Conservation (phyloP, 2,113 vertebrate species). For the Calyptommatus sinebrachiatus region DNA sequence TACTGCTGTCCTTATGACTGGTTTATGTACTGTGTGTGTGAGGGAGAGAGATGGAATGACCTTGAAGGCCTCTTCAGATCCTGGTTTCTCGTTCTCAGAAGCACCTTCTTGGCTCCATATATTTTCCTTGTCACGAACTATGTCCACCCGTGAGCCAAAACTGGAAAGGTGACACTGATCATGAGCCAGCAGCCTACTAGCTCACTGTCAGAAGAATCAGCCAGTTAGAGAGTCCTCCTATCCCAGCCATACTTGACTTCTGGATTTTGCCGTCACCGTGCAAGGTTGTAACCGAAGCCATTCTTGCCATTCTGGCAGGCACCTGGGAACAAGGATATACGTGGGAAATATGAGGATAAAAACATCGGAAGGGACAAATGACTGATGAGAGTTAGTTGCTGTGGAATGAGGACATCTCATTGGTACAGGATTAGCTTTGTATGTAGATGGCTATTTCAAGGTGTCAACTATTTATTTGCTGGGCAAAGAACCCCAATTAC, state of each 20-base stretch:
- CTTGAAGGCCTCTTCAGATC: neutral
- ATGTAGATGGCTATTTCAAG: too few relatives aligned
- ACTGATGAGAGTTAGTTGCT: neutral
- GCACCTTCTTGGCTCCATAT: neutral
- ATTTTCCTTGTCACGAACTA: neutral
- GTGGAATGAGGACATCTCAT: too few relatives aligned
- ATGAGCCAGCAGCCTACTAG: neutral
- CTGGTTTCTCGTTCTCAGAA: neutral
- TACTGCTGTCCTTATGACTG: too few relatives aligned
- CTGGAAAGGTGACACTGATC: neutral
- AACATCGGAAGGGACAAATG: neutral
- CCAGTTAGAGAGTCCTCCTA: neutral
- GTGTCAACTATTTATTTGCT: too few relatives aligned
- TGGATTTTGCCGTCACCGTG: slow-evolving; percentile 1
- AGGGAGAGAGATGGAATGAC: too few relatives aligned
- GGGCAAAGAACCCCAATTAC: too few relatives aligned
- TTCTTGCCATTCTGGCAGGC: slow-evolving; percentile 26
- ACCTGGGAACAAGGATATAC: neutral
- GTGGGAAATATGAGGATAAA: neutral
- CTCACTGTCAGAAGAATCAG: neutral
- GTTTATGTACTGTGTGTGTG: too few relatives aligned
- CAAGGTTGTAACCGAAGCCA: slow-evolving; percentile 20
- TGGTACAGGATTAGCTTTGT: too few relatives aligned
- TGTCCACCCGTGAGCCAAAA: neutral
- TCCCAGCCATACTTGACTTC: neutral